phyloP scores from a whole-genome alignment of 2,113 vertebrate genomes.

The Campylorhamphus procurvoides region DNA sequence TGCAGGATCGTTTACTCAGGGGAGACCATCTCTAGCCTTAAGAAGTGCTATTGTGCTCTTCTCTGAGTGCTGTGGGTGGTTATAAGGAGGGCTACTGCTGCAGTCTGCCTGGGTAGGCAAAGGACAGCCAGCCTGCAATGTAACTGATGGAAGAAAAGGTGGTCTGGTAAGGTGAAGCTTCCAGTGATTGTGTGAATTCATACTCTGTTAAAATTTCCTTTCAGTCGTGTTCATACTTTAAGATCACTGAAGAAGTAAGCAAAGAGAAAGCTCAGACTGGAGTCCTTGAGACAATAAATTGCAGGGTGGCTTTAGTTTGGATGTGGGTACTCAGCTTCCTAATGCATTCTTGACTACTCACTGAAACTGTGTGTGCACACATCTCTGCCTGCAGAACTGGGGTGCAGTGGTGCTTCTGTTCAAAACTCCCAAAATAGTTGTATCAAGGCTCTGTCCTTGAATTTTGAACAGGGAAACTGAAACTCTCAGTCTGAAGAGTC shows the following conservation, averaged over 20 bases:
- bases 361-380: not conserved
- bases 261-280: not conserved
- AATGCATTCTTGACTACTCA: not conserved
- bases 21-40: not conserved
- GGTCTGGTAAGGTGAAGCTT: rapidly evolving
- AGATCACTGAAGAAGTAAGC: not conserved
- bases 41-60: not conserved
- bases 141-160: not conserved
- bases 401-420: not conserved
- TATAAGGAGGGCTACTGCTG: not conserved
- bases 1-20: rapidly evolving
- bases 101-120: not conserved
- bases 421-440: too few relatives aligned
- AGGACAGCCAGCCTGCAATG: not conserved
- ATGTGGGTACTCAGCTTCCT: not conserved
- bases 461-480: not conserved
- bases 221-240: not conserved
- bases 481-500: not conserved
- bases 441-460: not conserved
- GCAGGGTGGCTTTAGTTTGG: not conserved
- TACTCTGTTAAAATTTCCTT: not conserved
- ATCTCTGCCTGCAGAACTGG: not conserved
- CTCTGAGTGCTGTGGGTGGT: rapidly evolving
- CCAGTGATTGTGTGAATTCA: not conserved
- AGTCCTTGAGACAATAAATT: not conserved